Base-by-base conservation (phyloP, 1,140 invertebrate species). In the Lerema accius region DNA sequence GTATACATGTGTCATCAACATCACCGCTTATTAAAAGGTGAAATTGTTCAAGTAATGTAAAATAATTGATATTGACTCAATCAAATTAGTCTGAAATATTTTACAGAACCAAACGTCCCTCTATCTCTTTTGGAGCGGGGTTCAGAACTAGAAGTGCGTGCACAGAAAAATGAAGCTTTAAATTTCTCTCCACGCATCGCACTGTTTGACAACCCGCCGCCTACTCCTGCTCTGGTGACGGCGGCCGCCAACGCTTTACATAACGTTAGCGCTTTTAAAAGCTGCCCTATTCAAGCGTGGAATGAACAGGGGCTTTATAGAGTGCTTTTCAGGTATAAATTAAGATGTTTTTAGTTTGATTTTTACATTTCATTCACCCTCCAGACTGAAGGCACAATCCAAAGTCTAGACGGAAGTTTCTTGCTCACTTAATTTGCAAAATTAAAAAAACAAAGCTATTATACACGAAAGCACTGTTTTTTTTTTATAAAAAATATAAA, bases 21-120 rank as follows among this genome's bases (percentile, higher is more conserved):
- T n/a, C n/a, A n/a, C n/a, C n/a, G n/a, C n/a, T n/a, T n/a, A n/a
- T n/a, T n/a, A n/a, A n/a, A n/a, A n/a, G n/a, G n/a, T n/a, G n/a
- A n/a, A n/a, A n/a, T n/a, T n/a, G n/a, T n/a, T n/a, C n/a, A n/a
- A n/a, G n/a, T n/a, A n/a, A n/a, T n/a, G n/a, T n/a, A n/a, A n/a
- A n/a, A n/a, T n/a, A n/a, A n/a, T n/a, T n/a, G 19, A 5, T 23
- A 5, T 23, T 23, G 19, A 5, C 19, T 23, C 5, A 5, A 23
- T 32, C 9, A 32, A 7, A 26, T 48, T 10, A 48, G 35, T 51
- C 23, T 3, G 1, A 23, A 37, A 10, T n/a, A 48, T 7, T 49
- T 80, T 84, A 32, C 66, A 90, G 87, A 87, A 43, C 80, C 79
- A 6, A 90, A 88, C 53, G 62, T 90, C 10, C 82, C 85, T 0